phyloP scores from a whole-genome alignment of 2,113 vertebrate species.

The Empidonax alnorum region DNA sequence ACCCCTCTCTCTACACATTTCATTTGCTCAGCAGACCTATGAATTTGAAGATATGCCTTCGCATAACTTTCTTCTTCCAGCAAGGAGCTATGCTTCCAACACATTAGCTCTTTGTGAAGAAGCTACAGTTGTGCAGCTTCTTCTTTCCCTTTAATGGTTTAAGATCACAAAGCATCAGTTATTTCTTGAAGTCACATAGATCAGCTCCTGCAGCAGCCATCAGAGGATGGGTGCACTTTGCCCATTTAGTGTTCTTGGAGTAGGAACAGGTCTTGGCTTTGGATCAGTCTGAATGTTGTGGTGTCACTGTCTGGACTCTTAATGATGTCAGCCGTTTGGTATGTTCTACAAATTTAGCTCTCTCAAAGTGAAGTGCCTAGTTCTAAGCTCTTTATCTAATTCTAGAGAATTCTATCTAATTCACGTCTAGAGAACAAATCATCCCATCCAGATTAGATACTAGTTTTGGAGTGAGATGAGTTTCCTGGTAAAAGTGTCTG shows the following conservation, averaged over 20 bases:
- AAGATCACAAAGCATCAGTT: not conserved
- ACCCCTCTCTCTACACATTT: not conserved
- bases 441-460: not conserved
- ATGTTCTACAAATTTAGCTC: not conserved
- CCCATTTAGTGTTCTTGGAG: not conserved
- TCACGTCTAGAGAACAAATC: not conserved
- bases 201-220: not conserved
- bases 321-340: not conserved
- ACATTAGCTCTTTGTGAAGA: not conserved
- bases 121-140: not conserved
- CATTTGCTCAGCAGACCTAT: not conserved
- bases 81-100: not conserved
- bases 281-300: not conserved
- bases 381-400: constrained; percentile 17
- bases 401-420: not conserved
- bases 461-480: not conserved
- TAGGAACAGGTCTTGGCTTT: not conserved
- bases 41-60: not conserved
- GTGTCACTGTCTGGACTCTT: not conserved
- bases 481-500: not conserved
- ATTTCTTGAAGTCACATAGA: not conserved
- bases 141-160: not conserved
- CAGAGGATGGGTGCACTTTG: not conserved
- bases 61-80: not conserved
- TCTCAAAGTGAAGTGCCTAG: not conserved